Evolutionary conservation across 2,113 vertebrate genomes (phyloP).

Genomic region (Fregata magnificens): DNA sequence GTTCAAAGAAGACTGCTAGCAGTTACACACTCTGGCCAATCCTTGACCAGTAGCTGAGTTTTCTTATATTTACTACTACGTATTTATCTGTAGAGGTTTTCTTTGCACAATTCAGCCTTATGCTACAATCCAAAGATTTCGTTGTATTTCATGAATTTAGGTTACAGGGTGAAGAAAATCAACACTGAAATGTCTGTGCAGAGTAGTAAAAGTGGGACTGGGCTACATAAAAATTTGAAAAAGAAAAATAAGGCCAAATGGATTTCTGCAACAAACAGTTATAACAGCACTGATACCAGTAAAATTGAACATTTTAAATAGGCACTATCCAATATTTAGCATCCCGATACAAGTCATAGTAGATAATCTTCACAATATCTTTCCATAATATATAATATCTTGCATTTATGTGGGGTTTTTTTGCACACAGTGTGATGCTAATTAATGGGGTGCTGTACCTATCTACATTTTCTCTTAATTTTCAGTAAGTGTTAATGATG

Average conservation of each 20-base stretch:
- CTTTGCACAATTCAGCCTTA: not conserved
- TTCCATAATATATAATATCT: not conserved
- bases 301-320: not conserved
- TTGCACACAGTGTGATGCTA: not conserved
- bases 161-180: not conserved
- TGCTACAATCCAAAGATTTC: not conserved
- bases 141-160: not conserved
- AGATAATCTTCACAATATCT: not conserved
- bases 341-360: not conserved
- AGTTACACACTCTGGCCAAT: not conserved
- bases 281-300: not conserved
- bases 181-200: not conserved
- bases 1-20: not conserved
- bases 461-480: not conserved
- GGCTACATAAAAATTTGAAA: not conserved
- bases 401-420: accelerated
- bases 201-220: not conserved
- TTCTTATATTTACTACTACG: not conserved
- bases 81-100: not conserved
- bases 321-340: not conserved
- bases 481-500: not conserved
- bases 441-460: not conserved
- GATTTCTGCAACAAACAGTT: not conserved
- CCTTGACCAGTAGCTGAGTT: not conserved
- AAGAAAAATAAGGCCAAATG: not conserved